These are phyloP conservation scores for Sphaeramia orbicularis DNA, from an alignment of 2,797 vertebrate genomes.

Conservation along the genomic window DNA sequence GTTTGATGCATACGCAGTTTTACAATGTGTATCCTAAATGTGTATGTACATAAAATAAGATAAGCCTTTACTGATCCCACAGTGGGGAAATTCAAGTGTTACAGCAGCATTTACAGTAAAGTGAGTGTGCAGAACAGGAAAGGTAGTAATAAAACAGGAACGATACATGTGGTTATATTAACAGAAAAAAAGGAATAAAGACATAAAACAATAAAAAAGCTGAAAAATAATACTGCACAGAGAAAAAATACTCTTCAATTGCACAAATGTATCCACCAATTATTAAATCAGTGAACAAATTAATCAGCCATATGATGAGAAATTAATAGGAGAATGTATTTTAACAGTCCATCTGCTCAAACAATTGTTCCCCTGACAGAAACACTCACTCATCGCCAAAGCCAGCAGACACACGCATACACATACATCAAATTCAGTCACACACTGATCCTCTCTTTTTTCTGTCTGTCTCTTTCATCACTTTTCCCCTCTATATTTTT, in stretches of 20 bases:
- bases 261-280: constrained; percentile 31
- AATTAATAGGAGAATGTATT: constrained; percentile 63
- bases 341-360: constrained; percentile 68
- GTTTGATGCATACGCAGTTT: not conserved
- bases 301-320: constrained; percentile 70
- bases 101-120: too few species aligned
- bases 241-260: constrained; percentile 17
- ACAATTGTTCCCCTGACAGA: constrained; percentile 66
- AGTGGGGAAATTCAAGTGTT: too few species aligned
- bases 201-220: too few species aligned
- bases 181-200: too few species aligned
- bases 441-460: constrained; percentile 11
- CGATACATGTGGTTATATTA: too few species aligned
- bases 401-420: constrained; percentile 34
- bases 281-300: constrained; percentile 50
- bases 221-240: too few species aligned
- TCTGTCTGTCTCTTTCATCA: not conserved
- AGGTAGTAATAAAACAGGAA: too few species aligned
- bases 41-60: too few species aligned
- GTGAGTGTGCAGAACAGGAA: too few species aligned
- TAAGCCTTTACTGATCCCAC: too few species aligned
- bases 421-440: constrained; percentile 50
- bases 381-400: constrained; percentile 58
- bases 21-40: too few species aligned
- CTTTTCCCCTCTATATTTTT: constrained; percentile 51